A percentile compares a stretch with the other conserved stretches of the same genome.
phyloP scores from a whole-genome alignment of 2,113 vertebrate species.

The Mesocricetus auratus region DNA sequence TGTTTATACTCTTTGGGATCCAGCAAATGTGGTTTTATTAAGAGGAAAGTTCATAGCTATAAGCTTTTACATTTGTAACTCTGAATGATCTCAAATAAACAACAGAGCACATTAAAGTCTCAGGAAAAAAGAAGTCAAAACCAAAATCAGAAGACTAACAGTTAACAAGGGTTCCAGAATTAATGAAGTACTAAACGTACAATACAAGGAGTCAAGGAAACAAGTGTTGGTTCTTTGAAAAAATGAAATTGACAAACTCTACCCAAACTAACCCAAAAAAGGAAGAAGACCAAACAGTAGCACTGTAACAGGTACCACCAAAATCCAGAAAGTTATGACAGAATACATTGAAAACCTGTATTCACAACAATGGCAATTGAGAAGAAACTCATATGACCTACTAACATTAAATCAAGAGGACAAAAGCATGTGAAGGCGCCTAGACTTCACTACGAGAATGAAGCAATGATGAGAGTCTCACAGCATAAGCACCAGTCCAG shows the following conservation, averaged over 20 bases:
- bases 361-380: background rate
- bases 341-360: background rate
- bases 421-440: background rate
- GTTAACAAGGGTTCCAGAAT: background rate
- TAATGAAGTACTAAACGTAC: background rate
- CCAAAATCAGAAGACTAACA: background rate
- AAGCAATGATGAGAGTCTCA: background rate
- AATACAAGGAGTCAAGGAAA: background rate
- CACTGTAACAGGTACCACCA: background rate
- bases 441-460: background rate
- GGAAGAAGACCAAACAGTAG: background rate
- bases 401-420: background rate
- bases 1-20: background rate
- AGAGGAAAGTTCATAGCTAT: background rate
- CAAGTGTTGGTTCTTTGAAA: background rate
- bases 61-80: background rate
- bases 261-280: background rate
- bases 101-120: background rate
- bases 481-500: no score
- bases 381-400: background rate
- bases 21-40: background rate
- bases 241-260: background rate
- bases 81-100: background rate
- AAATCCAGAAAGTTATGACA: background rate
- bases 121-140: background rate